Conservation (phyloP, 2,113 vertebrate species). For the Ageneiosus marmoratus region DNA sequence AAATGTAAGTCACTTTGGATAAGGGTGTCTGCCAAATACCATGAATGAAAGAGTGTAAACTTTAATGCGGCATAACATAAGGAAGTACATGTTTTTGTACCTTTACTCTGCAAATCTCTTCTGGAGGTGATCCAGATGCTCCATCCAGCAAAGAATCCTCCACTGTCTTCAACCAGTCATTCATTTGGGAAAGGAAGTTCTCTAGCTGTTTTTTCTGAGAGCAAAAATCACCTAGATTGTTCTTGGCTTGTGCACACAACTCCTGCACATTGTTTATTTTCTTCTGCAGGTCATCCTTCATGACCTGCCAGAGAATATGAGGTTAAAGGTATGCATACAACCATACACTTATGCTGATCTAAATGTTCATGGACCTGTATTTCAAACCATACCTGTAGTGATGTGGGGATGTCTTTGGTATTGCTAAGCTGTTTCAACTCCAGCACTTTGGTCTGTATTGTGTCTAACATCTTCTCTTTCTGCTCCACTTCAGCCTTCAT, state of each 20-base stretch:
- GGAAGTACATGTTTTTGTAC: slow-evolving; percentile 61
- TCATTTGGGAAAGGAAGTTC: slow-evolving; percentile 79
- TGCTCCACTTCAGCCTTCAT: slow-evolving; percentile 79
- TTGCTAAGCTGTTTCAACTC: slow-evolving; percentile 81
- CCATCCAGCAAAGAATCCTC: slow-evolving; percentile 80
- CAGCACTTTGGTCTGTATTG: slow-evolving; percentile 80
- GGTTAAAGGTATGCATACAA: background rate
- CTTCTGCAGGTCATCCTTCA: slow-evolving; percentile 86
- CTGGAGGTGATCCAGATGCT: slow-evolving; percentile 71
- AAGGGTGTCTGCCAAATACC: no score
- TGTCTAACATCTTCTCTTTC: slow-evolving; percentile 81
- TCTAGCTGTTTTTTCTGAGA: slow-evolving; percentile 82
- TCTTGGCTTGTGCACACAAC: slow-evolving; percentile 78
- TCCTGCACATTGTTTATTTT: slow-evolving; percentile 83
- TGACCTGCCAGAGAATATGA: slow-evolving; percentile 72
- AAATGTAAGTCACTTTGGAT: no score
- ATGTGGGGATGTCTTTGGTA: slow-evolving; percentile 80
- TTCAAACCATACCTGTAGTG: slow-evolving; percentile 82
- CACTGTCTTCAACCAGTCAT: slow-evolving; percentile 77
- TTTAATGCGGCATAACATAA: background rate
- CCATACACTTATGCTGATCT: background rate
- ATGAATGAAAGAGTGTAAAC: no score
- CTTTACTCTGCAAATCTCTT: slow-evolving; percentile 88
- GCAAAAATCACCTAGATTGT: slow-evolving; percentile 83
- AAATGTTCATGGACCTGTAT: background rate